Evolutionary conservation across 2,797 vertebrate genomes (phyloP), one percentile per base, ranked within the genome.

Genomic region (Eupleurogrammus muticus): DNA sequence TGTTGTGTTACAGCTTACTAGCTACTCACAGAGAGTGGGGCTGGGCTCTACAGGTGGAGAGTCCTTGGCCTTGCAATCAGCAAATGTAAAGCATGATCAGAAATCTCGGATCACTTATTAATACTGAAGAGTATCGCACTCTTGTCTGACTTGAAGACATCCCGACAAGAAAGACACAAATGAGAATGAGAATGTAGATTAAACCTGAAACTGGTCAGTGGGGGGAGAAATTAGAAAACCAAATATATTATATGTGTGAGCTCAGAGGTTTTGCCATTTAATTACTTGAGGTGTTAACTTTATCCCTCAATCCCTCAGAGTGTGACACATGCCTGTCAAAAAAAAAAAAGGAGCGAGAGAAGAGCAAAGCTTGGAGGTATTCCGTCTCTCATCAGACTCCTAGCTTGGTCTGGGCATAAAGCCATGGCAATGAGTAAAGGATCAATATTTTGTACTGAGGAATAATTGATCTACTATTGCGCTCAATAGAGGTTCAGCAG

Each of bases 391-490:
- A 77, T 82, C 65, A 73, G 36, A 56, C 28, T 48, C 0, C 7
- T 38, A 44, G 19, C 21, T 4, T 24, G 34, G 53, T 75, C 83
- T 69, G 69, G 78, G 80, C 80, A 73, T 35, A 6, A 28, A 28
- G 78, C 83, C 81, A 83, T 65, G 24, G 67, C 54, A 14, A 42
- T 13, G 54, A 75, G 64, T 28, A 58, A 62, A 53, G 69, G 71
- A 77, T 90, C 82, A 80, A 82, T 68, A 80, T 32, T 73, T 56
- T 81, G 66, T 23, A 77, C 58, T 48, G 62, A 75, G 19, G 56
- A 77, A 80, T 72, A 76, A 79, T 86, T 81, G 67, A 77, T 83
- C 73, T 72, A 60, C 57, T 60, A 75, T 66, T 73, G 50, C 70
- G 79, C 58, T 84, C 77, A 54, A 77, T 57, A 60, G 77, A 78